Conservation (phyloP, 2,888 invertebrate species). For the Malacosoma neustria region DNA sequence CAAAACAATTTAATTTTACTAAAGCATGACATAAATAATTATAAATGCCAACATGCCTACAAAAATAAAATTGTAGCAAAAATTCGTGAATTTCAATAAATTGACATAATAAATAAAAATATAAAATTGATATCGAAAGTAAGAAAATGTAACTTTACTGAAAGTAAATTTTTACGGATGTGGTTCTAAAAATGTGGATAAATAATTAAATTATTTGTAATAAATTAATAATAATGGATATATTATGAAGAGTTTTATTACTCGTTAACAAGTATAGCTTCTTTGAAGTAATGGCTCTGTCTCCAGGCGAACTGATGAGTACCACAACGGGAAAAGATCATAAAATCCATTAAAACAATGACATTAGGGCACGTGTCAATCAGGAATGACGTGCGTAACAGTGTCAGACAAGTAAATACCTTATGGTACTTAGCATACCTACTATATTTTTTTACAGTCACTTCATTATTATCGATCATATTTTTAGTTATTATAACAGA, state of each 20-base stretch:
- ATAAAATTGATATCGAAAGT: conserved; percentile 19
- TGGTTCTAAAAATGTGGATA: conserved; percentile 48
- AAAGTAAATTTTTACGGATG: conserved; percentile 33
- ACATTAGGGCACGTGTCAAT: not conserved
- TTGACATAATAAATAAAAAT: conserved; percentile 16
- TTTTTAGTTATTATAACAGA: no score
- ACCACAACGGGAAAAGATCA: conserved; percentile 53
- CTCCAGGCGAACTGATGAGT: conserved; percentile 90
- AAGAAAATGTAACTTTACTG: conserved; percentile 18
- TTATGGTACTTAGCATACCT: not conserved
- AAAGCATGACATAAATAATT: conserved; percentile 37
- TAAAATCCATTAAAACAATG: conserved; percentile 47
- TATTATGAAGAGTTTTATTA: conserved; percentile 78
- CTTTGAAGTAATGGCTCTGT: conserved; percentile 97
- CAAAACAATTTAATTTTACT: conserved; percentile 13
- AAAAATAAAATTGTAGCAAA: conserved; percentile 35
- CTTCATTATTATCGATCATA: not conserved
- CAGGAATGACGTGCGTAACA: not conserved
- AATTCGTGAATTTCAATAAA: conserved; percentile 27
- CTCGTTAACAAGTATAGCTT: conserved; percentile 93
- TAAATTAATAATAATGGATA: conserved; percentile 67
- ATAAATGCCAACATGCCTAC: conserved; percentile 59
- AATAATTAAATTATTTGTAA: conserved; percentile 52
- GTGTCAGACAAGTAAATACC: not conserved
- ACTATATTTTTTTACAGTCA: not conserved